Percentiles rank a stretch among this genome's conserved stretches.
phyloP scores from a whole-genome alignment of 2,888 invertebrate genomes.

The Buathra laborator region DNA sequence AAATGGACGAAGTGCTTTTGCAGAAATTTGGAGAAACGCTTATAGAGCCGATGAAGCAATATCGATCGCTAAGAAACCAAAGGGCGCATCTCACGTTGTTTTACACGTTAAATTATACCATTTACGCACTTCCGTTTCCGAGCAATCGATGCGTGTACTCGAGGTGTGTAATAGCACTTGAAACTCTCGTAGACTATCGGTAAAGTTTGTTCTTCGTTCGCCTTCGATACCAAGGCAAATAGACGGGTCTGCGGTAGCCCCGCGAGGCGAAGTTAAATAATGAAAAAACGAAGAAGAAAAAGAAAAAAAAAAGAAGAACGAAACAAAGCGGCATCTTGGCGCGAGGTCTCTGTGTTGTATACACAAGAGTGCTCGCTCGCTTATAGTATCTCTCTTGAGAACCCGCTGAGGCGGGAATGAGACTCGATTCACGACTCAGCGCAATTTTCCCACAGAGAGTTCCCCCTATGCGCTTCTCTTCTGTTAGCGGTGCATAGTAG shows the following conservation, averaged over 20 bases:
- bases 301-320: constrained; percentile 11
- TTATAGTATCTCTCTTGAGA: constrained; percentile 27
- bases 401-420: constrained; percentile 61
- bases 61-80: no score
- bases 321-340: constrained; percentile 44
- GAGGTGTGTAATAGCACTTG: background rate
- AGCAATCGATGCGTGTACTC: background rate
- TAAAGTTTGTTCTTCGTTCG: background rate
- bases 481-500: constrained; percentile 2
- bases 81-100: no score
- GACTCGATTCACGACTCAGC: constrained; percentile 64
- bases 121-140: no score
- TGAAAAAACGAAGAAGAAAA: background rate
- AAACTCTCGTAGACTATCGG: constrained; percentile 7
- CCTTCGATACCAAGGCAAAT: constrained; percentile 1
- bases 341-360: constrained; percentile 15
- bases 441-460: constrained; percentile 70
- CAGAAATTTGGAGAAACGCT: no score
- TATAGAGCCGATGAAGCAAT: no score
- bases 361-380: background rate
- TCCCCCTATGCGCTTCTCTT: constrained; percentile 6
- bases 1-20: no score
- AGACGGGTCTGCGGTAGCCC: background rate
- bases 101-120: no score
- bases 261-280: constrained; percentile 19